phyloP scores from a whole-genome alignment of 2,113 vertebrate species.

The Puntigrus tetrazona region DNA sequence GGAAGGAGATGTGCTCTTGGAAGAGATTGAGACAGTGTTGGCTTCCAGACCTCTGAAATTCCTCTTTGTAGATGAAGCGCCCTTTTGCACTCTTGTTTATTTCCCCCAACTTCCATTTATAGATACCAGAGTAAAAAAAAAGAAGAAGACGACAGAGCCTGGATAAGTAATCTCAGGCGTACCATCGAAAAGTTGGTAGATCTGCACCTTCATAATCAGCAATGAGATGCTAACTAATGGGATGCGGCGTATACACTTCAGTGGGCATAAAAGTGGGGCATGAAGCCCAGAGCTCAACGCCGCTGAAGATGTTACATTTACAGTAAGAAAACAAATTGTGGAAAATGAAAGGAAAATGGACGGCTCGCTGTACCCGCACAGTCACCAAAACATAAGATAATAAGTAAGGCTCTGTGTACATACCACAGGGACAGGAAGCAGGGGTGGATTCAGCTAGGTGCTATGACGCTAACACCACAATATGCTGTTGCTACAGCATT shows the following conservation, averaged over 20 bases:
- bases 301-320: constrained; percentile 23
- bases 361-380: not conserved
- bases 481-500: constrained; percentile 41
- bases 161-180: constrained; percentile 68
- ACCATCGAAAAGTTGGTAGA: constrained; percentile 63
- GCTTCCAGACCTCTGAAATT: constrained; percentile 78
- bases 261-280: constrained; percentile 8
- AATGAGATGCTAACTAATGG: constrained; percentile 12
- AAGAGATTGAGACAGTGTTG: constrained; percentile 76
- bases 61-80: constrained; percentile 78
- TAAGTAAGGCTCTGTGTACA: constrained; percentile 60
- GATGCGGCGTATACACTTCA: not conserved
- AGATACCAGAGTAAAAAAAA: constrained; percentile 41
- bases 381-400: constrained; percentile 49
- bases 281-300: not conserved
- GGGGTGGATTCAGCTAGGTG: constrained; percentile 52
- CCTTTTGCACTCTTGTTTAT: constrained; percentile 74
- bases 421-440: constrained; percentile 48
- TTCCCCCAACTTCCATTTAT: constrained; percentile 66
- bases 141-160: not conserved
- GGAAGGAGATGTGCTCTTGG: constrained; percentile 83
- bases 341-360: not conserved
- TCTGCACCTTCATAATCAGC: not conserved
- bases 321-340: not conserved
- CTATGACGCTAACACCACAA: constrained; percentile 50